Conservation (phyloP, 2,113 vertebrate species). For the Odocoileus hemionus region DNA sequence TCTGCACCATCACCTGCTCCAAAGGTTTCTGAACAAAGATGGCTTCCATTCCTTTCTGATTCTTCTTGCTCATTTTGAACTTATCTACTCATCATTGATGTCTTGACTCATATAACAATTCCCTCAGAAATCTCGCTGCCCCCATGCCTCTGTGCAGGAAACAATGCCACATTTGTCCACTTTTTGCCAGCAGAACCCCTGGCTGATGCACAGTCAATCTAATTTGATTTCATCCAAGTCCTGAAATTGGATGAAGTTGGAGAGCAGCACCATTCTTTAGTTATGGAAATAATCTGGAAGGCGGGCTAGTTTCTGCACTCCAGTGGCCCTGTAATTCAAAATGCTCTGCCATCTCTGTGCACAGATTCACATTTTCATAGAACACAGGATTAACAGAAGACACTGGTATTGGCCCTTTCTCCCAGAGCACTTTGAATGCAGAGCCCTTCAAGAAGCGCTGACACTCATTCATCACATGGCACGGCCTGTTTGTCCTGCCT, state of each 20-base stretch:
- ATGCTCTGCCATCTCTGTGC: background rate
- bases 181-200: background rate
- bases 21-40: background rate
- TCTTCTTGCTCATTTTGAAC: background rate
- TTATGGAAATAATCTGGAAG: slow-evolving; percentile 36
- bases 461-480: background rate
- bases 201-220: background rate
- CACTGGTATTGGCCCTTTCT: background rate
- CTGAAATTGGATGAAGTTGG: background rate
- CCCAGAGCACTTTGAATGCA: background rate
- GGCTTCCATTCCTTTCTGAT: background rate
- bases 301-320: background rate
- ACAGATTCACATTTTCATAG: background rate
- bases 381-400: background rate
- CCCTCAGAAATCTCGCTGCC: background rate
- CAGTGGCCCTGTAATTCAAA: background rate
- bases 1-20: background rate
- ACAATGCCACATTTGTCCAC: background rate
- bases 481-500: background rate
- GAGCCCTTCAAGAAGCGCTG: background rate
- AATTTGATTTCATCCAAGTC: slow-evolving; percentile 1
- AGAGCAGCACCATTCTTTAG: background rate
- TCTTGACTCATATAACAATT: background rate
- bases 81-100: background rate
- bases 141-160: background rate